Conservation (phyloP, 2,797 vertebrate species). For the Macroramphosus scolopax region DNA sequence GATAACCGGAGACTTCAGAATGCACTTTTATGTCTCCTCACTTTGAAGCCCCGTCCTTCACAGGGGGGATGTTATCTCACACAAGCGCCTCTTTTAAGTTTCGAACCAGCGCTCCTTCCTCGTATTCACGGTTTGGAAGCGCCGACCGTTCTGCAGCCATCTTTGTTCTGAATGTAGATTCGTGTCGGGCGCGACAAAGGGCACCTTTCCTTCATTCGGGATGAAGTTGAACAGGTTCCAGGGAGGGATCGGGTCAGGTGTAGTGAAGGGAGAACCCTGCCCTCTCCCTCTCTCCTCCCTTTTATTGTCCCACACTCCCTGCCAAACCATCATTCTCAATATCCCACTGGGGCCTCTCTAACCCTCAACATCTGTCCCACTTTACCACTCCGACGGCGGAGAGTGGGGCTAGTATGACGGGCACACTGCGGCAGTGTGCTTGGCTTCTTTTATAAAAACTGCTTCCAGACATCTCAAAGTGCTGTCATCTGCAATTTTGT, state of each 20-base stretch:
- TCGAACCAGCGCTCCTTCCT: slow-evolving; percentile 33
- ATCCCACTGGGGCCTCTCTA: slow-evolving; percentile 62
- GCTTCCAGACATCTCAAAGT: slow-evolving; percentile 68
- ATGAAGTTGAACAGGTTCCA: slow-evolving; percentile 53
- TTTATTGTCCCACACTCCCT: slow-evolving; percentile 51
- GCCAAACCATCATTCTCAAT: slow-evolving; percentile 64
- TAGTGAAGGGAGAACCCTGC: slow-evolving; percentile 45
- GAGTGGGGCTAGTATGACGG: slow-evolving; percentile 45
- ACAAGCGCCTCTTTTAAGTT: slow-evolving; percentile 56
- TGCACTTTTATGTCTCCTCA: slow-evolving; percentile 74
- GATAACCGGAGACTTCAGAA: slow-evolving; percentile 74
- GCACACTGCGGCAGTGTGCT: slow-evolving; percentile 39
- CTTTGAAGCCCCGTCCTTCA: slow-evolving; percentile 69
- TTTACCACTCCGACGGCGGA: slow-evolving; percentile 59
- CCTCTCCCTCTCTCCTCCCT: slow-evolving; percentile 42
- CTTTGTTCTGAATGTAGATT: slow-evolving; percentile 25
- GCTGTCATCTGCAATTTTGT: slow-evolving; percentile 62
- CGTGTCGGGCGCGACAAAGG: slow-evolving; percentile 33
- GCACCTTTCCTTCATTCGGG: slow-evolving; percentile 39
- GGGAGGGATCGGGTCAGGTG: slow-evolving; percentile 56
- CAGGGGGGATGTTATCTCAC: slow-evolving; percentile 51
- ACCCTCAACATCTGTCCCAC: slow-evolving; percentile 74
- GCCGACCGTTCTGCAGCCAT: slow-evolving; percentile 9
- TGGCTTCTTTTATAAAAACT: slow-evolving; percentile 56
- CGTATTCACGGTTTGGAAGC: slow-evolving; percentile 18